Percentiles rank a stretch among this genome's conserved stretches.
Evolutionary conservation across 2,113 vertebrate genomes (phyloP).

Genomic region (Fregata magnificens): DNA sequence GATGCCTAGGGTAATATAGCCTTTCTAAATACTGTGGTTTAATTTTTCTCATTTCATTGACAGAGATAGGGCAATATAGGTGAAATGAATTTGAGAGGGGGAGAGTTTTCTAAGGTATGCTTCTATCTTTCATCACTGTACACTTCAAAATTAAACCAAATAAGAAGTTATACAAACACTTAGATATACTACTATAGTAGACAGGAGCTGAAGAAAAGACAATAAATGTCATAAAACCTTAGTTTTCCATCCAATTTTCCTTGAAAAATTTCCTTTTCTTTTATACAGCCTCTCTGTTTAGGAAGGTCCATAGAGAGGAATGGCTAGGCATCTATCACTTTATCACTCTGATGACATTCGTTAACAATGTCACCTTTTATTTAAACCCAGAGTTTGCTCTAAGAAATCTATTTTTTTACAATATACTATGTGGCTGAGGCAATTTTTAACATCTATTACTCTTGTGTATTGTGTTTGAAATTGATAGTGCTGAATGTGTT

Average conservation of each 20-base stretch:
- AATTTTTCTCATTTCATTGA: background rate
- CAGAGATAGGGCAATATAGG: background rate
- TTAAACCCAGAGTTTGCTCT: conserved; percentile 15
- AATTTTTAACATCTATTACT: conserved; percentile 49
- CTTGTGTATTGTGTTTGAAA: conserved; percentile 42
- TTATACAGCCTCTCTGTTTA: background rate
- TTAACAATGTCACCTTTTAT: conserved; percentile 53
- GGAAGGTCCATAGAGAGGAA: background rate
- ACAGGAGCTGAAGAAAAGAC: background rate
- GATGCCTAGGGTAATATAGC: background rate
- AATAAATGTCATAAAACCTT: background rate
- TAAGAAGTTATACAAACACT: background rate
- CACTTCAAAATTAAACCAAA: background rate
- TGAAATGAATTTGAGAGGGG: background rate
- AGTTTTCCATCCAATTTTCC: background rate
- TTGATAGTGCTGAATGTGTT: conserved; percentile 16
- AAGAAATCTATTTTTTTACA: conserved; percentile 44
- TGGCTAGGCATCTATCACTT: background rate
- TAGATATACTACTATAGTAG: background rate
- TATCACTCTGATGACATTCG: background rate
- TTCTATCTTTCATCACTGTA: background rate
- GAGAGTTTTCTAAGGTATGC: background rate
- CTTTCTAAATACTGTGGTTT: background rate
- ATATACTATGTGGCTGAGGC: background rate
- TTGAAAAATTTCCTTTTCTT: background rate